A percentile compares a stretch with the other conserved stretches of the same genome.
These are phyloP conservation scores for Puma concolor DNA, from an alignment of 2,113 vertebrate genomes.

Conservation along the genomic window DNA sequence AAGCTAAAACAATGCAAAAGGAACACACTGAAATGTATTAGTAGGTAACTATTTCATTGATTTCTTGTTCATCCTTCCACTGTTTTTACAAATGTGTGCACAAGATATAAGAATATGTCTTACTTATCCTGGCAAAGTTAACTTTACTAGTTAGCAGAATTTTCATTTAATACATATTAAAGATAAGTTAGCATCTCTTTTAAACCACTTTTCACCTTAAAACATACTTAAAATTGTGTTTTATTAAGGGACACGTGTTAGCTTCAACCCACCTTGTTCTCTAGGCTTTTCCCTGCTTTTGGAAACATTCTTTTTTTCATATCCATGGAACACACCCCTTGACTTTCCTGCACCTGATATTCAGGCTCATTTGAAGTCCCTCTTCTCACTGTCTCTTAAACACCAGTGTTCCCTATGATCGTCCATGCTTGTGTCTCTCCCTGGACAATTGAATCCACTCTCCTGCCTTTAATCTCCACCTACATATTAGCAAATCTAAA, in stretches of 20 bases:
- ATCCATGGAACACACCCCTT: background rate
- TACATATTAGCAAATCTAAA: background rate
- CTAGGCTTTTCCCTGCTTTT: background rate
- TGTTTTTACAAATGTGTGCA: background rate
- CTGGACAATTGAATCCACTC: background rate
- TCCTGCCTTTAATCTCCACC: background rate
- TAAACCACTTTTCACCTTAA: background rate
- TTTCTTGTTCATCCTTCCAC: background rate
- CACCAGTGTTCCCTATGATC: background rate
- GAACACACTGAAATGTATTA: background rate
- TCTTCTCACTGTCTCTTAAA: background rate
- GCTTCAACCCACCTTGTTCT: background rate
- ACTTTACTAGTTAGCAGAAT: background rate
- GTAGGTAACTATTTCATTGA: background rate
- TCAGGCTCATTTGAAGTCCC: background rate
- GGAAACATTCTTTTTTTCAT: background rate
- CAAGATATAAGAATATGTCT: background rate
- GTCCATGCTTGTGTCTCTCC: background rate
- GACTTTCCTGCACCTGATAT: background rate
- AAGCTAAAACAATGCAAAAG: conserved; percentile 1
- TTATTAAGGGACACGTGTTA: background rate
- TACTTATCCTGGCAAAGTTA: background rate
- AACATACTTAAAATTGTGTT: background rate
- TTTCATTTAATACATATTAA: background rate
- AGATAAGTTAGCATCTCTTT: background rate